Evolutionary conservation across 1,140 invertebrate species (phyloP).

Genomic region (Conus ventricosus): DNA sequence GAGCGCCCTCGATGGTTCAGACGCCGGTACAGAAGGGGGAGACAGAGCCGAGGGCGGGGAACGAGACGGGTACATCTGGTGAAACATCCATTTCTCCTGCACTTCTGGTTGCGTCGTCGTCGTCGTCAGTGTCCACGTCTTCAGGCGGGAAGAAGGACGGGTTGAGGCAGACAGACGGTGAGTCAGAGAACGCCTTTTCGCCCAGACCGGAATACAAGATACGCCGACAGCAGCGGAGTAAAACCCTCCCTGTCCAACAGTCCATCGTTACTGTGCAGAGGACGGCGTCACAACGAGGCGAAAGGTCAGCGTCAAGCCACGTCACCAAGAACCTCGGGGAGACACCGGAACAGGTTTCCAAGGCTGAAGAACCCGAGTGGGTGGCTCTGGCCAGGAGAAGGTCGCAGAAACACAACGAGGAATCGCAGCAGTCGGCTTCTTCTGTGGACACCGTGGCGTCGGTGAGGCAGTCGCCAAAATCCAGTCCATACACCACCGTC

Average conservation of each 20-base stretch:
- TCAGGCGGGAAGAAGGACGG: constrained; percentile 9
- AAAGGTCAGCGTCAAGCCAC: background rate
- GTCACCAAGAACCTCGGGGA: background rate
- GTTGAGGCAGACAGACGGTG: constrained; percentile 1
- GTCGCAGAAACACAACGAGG: constrained; percentile 29
- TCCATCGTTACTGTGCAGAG: constrained; percentile 37
- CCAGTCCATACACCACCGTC: background rate
- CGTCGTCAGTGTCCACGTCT: background rate
- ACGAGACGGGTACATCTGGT: too few species aligned
- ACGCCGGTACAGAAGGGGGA: too few species aligned
- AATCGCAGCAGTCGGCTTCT: background rate
- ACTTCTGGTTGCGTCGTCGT: background rate
- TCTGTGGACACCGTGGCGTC: background rate
- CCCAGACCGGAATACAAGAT: constrained; percentile 65
- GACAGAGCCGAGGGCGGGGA: too few species aligned
- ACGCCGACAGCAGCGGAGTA: constrained; percentile 61
- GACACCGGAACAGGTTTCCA: background rate
- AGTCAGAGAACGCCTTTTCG: constrained; percentile 33
- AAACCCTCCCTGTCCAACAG: constrained; percentile 61
- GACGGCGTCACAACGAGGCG: constrained; percentile 40
- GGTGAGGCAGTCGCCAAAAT: background rate
- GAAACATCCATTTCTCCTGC: background rate
- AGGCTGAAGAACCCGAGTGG: constrained; percentile 43
- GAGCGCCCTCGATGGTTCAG: too few species aligned
- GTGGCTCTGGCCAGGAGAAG: constrained; percentile 44